Evolutionary conservation across 2,888 invertebrate genomes (phyloP).

Genomic region (Leucophenga maculata): DNA sequence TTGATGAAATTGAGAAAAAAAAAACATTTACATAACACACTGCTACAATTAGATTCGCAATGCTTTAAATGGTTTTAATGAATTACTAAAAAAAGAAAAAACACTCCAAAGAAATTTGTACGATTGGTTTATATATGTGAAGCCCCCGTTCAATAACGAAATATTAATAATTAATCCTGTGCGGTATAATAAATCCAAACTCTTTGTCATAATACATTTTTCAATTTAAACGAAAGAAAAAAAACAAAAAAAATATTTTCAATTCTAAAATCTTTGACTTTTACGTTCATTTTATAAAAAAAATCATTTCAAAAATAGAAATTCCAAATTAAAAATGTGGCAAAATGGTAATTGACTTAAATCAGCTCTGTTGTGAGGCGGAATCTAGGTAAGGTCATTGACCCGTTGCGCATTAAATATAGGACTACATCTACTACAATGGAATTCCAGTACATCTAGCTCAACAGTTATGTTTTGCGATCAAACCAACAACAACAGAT

Average conservation of each 20-base stretch:
- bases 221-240: neutral
- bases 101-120: no score
- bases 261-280: neutral
- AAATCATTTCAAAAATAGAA: neutral
- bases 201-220: no score
- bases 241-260: no score
- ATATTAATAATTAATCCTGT: no score
- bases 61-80: no score
- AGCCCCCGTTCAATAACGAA: no score
- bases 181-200: no score
- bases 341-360: conserved; percentile 52
- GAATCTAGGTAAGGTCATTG: conserved; percentile 47
- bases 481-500: conserved; percentile 36
- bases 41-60: no score
- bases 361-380: conserved; percentile 41
- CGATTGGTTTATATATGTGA: no score
- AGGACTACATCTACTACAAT: neutral
- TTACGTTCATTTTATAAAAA: neutral
- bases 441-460: conserved; percentile 53
- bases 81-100: no score
- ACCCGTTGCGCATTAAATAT: neutral
- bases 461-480: conserved; percentile 48
- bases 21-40: no score
- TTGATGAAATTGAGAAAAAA: no score
- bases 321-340: conserved; percentile 9